Evolutionary conservation across 2,113 vertebrate genomes (phyloP).

Genomic region (Piprites chloris): DNA sequence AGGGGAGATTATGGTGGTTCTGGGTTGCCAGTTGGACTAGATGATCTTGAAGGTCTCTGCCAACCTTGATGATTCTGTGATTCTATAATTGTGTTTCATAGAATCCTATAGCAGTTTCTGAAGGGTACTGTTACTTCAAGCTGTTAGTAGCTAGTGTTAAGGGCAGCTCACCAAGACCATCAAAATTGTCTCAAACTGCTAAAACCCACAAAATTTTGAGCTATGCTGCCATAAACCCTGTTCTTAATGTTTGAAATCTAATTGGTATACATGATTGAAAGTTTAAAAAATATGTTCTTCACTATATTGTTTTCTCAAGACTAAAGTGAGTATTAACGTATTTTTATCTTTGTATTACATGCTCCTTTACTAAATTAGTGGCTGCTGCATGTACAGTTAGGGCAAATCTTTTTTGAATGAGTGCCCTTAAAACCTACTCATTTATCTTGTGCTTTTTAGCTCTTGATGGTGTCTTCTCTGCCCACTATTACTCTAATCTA

Average conservation of each 20-base stretch:
- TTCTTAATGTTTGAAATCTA: not conserved
- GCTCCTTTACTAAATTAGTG: not conserved
- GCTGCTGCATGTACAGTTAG: not conserved
- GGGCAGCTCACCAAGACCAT: not conserved
- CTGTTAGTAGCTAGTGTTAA: not conserved
- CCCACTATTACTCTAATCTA: not conserved
- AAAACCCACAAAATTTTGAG: not conserved
- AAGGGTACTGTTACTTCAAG: not conserved
- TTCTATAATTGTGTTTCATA: not conserved
- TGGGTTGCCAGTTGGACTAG: not conserved
- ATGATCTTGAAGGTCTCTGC: not conserved
- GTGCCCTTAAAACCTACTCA: not conserved
- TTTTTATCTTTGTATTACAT: not conserved
- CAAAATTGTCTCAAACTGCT: not conserved
- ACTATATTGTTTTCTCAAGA: not conserved
- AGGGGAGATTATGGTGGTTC: not conserved
- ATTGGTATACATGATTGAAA: not conserved
- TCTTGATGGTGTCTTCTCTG: not conserved
- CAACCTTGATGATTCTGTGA: not conserved
- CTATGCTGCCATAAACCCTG: not conserved
- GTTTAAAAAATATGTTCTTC: not conserved
- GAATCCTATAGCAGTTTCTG: not conserved
- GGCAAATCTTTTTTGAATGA: not conserved
- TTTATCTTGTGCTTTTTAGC: not conserved
- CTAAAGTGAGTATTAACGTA: not conserved